Base-by-base conservation (phyloP, 2,113 vertebrate genomes). In the Chionodraco myersi region DNA sequence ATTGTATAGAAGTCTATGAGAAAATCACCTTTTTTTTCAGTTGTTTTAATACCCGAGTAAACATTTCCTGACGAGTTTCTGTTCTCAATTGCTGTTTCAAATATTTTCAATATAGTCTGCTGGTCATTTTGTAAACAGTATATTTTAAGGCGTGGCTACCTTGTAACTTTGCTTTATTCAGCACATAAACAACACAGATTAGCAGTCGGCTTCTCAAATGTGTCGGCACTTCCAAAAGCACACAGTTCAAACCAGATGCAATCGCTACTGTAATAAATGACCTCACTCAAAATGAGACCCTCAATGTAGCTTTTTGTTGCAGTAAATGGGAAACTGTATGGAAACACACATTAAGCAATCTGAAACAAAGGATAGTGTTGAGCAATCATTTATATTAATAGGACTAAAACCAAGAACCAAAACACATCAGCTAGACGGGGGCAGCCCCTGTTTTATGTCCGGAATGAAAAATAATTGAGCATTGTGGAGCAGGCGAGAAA, bases 281-380 rank as follows among this genome's bases (percentile, higher is more conserved):
- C 49, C 44, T 47, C 58, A 51, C 10, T 52, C 30, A 56, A 54
- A 16, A 60, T 49, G 34, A 15, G 51, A 11, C 45, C 58, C 21
- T 13, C 47, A 9, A 6, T 1, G 16, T 23, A 7, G 5, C 1
- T 44, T 58, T 64, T 41, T 47, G 13, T 30, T 18, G 48, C 53
- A 69, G 1, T 47, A 9, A 69, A 58, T 61, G 26, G 65, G 66
- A 72, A 72, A 16, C 15, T 56, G 9, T 15, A n/a, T 10, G 72
- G 72, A 63, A 63, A 63, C 66, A 72, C 2, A 21, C 23, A 26
- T 36, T 72, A 45, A 47, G 77, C 34, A 51, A 4, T 49, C 9
- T 34, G 56, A 10, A 62, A 63, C 34, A 53, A 30, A 54, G 52
- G 23, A 69, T 63, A 18, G 59, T 44, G 13, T 54, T 21, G 11